A percentile compares a stretch with the other conserved stretches of the same genome.
Conservation (phyloP, 2,113 vertebrate genomes). For the Callipepla squamata region DNA sequence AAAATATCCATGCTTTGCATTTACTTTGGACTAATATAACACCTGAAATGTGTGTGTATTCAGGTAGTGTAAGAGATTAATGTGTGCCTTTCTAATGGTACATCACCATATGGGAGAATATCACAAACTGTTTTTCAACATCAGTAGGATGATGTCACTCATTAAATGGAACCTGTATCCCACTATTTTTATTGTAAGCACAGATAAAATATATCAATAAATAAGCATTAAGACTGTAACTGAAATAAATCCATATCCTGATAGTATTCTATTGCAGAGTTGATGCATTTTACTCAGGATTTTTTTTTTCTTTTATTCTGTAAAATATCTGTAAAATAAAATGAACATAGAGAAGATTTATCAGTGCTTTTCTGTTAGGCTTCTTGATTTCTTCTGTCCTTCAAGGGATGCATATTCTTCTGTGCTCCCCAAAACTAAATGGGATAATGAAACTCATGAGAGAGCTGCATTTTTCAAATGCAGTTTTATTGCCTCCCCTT, state of each 20-base stretch:
- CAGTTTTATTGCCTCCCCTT: constrained; percentile 47
- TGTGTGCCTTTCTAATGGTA: constrained; percentile 11
- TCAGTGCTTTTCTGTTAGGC: constrained; percentile 62
- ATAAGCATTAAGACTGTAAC: constrained; percentile 4
- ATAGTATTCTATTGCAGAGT: constrained; percentile 25
- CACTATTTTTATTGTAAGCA: constrained; percentile 35
- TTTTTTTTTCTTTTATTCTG: constrained; percentile 58
- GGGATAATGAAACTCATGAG: constrained; percentile 59
- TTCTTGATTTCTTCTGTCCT: constrained; percentile 58
- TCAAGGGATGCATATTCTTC: constrained; percentile 48
- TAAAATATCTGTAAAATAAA: constrained; percentile 68
- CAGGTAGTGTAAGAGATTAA: constrained; percentile 20
- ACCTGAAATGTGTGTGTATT: constrained; percentile 27
- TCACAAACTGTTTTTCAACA: constrained; percentile 16
- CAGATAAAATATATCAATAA: constrained; percentile 39
- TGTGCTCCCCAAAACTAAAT: constrained; percentile 59
- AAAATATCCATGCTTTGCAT: constrained; percentile 15
- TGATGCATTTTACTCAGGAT: neutral
- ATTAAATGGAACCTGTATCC: constrained; percentile 18
- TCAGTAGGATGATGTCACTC: constrained; percentile 20
- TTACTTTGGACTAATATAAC: neutral
- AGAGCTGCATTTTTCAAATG: constrained; percentile 64
- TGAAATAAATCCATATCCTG: constrained; percentile 47
- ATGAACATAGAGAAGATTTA: constrained; percentile 75
- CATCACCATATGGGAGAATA: neutral